Evolutionary conservation across 1,140 invertebrate species (phyloP).

Genomic region (Pseudomyrmex concolor): DNA sequence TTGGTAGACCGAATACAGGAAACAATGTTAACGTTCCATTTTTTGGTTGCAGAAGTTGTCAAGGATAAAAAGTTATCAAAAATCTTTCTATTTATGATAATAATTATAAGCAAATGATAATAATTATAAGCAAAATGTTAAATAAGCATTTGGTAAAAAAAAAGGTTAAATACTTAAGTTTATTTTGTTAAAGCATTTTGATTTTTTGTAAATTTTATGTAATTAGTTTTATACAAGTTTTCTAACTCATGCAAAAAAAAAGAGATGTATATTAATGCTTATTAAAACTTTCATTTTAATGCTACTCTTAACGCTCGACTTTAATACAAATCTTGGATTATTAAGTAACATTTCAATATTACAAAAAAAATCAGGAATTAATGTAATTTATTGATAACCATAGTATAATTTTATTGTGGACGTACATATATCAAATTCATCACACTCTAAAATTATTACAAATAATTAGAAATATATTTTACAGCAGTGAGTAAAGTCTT

Average conservation of each 20-base stretch:
- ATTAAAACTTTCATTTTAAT: too few species aligned
- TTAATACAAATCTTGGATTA: not conserved
- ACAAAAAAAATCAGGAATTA: not conserved
- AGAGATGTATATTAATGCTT: not conserved
- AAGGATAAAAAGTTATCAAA: slow-evolving; percentile 44
- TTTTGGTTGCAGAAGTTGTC: slow-evolving; percentile 77
- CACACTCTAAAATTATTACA: slow-evolving; percentile 63
- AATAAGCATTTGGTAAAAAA: not conserved
- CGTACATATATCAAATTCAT: slow-evolving; percentile 15
- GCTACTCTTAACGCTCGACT: not conserved
- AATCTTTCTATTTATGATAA: not conserved
- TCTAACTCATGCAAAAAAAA: not conserved
- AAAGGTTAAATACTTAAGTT: not conserved
- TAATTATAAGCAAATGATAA: not conserved
- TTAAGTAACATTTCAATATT: slow-evolving; percentile 2
- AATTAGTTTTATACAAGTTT: slow-evolving; percentile 9
- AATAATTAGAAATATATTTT: slow-evolving; percentile 47
- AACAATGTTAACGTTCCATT: slow-evolving; percentile 70
- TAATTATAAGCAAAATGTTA: not conserved
- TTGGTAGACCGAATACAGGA: slow-evolving; percentile 70
- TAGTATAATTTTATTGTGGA: slow-evolving; percentile 57
- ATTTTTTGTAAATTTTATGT: slow-evolving; percentile 5
- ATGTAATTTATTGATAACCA: not conserved
- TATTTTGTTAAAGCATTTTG: not conserved
- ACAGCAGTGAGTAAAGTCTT: slow-evolving; percentile 1